Conservation (phyloP, 2,888 invertebrate species). For the Melanotus villosus region DNA sequence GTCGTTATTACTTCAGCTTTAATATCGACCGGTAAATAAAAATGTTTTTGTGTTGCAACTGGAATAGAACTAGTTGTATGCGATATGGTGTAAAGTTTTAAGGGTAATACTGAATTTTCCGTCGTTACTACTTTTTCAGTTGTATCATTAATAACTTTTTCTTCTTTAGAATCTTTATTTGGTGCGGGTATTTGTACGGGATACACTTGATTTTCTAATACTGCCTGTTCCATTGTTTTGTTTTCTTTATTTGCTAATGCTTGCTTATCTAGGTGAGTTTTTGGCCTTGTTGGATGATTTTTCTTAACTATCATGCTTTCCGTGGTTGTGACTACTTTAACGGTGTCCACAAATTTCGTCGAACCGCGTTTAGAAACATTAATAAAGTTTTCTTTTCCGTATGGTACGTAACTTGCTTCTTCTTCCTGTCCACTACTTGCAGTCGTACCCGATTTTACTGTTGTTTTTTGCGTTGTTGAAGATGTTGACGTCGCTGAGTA, state of each 20-base stretch:
- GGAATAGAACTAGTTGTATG: background rate
- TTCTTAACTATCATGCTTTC: conserved; percentile 24
- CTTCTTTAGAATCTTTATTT: conserved; percentile 28
- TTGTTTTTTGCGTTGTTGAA: background rate
- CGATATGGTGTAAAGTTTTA: conserved; percentile 9
- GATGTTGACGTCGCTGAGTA: background rate
- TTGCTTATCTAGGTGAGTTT: background rate
- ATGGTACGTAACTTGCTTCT: conserved; percentile 52
- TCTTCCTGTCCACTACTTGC: conserved; percentile 41
- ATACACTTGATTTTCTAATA: conserved; percentile 62
- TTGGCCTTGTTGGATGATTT: background rate
- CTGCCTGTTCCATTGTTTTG: conserved; percentile 57
- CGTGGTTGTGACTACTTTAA: conserved; percentile 48
- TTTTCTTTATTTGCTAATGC: conserved; percentile 27
- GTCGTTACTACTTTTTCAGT: conserved; percentile 10
- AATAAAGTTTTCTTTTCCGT: conserved; percentile 67
- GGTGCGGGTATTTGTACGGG: conserved; percentile 53
- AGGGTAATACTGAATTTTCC: conserved; percentile 2
- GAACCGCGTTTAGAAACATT: conserved; percentile 71
- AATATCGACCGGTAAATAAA: background rate
- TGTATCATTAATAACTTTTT: conserved; percentile 27
- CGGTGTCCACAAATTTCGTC: conserved; percentile 65
- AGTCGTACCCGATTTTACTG: background rate
- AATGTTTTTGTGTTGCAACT: background rate
- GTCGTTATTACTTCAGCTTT: background rate